Evolutionary conservation across 2,113 vertebrate genomes (phyloP).

Genomic region (Willisornis vidua): DNA sequence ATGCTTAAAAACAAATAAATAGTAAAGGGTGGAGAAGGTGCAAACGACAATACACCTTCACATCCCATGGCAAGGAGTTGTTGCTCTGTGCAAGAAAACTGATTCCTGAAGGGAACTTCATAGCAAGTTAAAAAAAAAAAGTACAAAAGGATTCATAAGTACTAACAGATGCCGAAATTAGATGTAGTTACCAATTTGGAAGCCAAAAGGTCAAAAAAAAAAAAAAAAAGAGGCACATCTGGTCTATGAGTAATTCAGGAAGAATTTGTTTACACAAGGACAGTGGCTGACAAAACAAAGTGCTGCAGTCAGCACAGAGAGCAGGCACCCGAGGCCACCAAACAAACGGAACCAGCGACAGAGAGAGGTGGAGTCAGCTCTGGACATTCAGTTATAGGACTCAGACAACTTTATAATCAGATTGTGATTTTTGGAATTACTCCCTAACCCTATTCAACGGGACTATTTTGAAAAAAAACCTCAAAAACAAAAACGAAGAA

Average conservation of each 20-base stretch:
- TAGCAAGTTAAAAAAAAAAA: neutral
- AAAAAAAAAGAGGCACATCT: slow-evolving; percentile 48
- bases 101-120: neutral
- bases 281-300: slow-evolving; percentile 2
- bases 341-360: neutral
- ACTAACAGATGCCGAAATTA: slow-evolving; percentile 21
- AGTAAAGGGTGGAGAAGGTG: neutral
- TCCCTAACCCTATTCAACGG: neutral
- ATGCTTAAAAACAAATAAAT: neutral
- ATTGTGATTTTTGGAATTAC: neutral
- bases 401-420: neutral
- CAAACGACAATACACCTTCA: neutral
- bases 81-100: neutral
- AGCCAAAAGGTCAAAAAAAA: slow-evolving; percentile 47
- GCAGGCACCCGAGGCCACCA: neutral
- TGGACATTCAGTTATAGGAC: neutral
- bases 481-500: neutral
- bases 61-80: neutral
- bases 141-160: neutral
- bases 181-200: neutral
- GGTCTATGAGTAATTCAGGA: slow-evolving; percentile 35
- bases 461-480: neutral
- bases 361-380: neutral
- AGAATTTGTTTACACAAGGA: slow-evolving; percentile 58
- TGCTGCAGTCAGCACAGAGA: neutral